Conservation (phyloP, 35 echinoderm and acorn worm species). For the Nesometra sesokonis region DNA sequence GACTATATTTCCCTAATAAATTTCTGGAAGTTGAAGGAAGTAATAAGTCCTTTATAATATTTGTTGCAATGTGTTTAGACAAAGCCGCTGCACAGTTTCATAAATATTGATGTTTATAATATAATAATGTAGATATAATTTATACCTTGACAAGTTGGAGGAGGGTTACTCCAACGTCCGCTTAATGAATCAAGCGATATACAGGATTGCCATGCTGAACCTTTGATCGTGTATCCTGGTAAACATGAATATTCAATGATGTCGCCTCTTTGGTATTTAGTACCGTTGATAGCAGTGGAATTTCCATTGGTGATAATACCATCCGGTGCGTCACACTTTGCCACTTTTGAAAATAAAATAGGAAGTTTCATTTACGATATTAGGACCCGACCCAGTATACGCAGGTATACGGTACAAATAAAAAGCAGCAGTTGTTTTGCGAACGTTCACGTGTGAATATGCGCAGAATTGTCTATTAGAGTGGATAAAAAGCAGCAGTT, state of each 20-base stretch:
- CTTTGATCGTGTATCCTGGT: not conserved
- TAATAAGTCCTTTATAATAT: no score
- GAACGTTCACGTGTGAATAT: no score
- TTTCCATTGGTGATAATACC: not conserved
- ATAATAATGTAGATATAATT: not conserved
- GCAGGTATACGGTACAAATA: no score
- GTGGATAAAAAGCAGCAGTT: no score
- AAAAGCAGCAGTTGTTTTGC: no score
- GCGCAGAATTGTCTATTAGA: no score
- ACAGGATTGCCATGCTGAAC: not conserved
- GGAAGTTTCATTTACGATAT: not conserved
- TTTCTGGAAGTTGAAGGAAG: no score
- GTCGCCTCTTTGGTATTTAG: not conserved
- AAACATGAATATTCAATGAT: not conserved
- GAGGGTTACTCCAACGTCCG: not conserved
- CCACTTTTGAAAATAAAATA: not conserved
- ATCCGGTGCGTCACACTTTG: not conserved
- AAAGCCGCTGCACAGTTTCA: no score
- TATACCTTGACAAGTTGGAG: not conserved
- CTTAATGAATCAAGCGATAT: not conserved
- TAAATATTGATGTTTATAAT: no score
- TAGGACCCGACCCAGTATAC: no score
- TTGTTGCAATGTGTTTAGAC: no score
- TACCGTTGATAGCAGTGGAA: not conserved
- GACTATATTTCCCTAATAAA: no score